Conservation (phyloP, 2,797 vertebrate genomes). For the Tolypeutes matacus region DNA sequence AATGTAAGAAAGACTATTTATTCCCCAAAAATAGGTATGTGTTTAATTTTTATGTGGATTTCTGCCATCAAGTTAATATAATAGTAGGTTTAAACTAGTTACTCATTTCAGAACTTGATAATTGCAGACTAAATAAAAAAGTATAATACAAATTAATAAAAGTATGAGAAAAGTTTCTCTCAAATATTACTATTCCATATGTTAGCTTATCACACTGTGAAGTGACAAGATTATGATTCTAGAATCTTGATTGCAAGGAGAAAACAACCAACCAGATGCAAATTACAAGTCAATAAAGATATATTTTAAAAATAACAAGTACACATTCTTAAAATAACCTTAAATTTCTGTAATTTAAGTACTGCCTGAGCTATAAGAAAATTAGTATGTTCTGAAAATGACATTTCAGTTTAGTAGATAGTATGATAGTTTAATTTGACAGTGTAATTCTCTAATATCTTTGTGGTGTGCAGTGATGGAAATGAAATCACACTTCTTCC, state of each 20-base stretch:
- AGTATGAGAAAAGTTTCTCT: not conserved
- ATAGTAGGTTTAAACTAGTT: not conserved
- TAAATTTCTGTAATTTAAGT: constrained; percentile 21
- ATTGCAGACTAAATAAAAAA: not conserved
- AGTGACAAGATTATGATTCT: not conserved
- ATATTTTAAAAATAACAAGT: not conserved
- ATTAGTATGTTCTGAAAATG: not conserved
- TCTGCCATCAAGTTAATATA: not conserved
- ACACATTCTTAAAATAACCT: not conserved
- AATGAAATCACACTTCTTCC: not conserved
- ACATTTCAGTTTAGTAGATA: not conserved
- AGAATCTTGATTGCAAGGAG: not conserved
- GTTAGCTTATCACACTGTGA: not conserved
- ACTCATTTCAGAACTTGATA: not conserved
- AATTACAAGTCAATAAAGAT: not conserved
- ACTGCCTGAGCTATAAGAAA: not conserved
- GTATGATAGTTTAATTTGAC: constrained; percentile 36
- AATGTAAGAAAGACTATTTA: not conserved
- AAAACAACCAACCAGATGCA: not conserved
- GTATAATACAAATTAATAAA: not conserved
- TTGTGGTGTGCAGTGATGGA: not conserved
- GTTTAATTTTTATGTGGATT: not conserved
- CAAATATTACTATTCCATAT: not conserved
- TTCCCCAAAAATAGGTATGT: not conserved
- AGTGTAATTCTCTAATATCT: not conserved